These are phyloP conservation scores for Drosophila fulvimacula DNA, from an alignment of 2,888 invertebrate species.

Conservation along the genomic window DNA sequence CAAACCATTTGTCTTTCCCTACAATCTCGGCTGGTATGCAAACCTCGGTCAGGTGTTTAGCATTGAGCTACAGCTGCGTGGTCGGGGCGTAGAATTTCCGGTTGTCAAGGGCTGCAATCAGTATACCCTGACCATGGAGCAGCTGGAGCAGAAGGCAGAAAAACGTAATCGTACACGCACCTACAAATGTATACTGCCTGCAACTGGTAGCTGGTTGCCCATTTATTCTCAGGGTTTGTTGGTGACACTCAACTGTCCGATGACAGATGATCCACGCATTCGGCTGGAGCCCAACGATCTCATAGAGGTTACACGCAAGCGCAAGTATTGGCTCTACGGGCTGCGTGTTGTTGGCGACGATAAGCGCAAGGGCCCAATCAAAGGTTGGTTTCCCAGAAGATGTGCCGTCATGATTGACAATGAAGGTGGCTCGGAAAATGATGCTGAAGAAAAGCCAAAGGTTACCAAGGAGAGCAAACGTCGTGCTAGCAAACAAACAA, in stretches of 20 bases:
- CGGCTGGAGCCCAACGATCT: slow-evolving; percentile 89
- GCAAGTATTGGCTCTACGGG: slow-evolving; percentile 95
- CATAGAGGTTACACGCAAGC: slow-evolving; percentile 93
- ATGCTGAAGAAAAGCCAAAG: neutral
- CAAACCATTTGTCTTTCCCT: slow-evolving; percentile 91
- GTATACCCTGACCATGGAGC: slow-evolving; percentile 95
- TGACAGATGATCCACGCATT: slow-evolving; percentile 94
- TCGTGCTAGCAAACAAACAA: neutral
- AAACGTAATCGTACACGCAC: slow-evolving; percentile 91
- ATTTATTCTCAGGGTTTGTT: slow-evolving; percentile 87
- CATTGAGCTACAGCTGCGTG: slow-evolving; percentile 86
- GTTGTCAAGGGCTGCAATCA: slow-evolving; percentile 91
- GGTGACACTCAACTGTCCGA: slow-evolving; percentile 90
- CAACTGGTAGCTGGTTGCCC: slow-evolving; percentile 93
- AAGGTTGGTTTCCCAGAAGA: slow-evolving; percentile 96
- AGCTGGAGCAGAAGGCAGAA: slow-evolving; percentile 93
- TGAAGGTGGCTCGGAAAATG: accelerated
- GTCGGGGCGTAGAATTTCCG: slow-evolving; percentile 92
- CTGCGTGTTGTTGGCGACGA: slow-evolving; percentile 85
- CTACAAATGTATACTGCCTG: slow-evolving; percentile 88
- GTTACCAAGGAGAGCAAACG: neutral
- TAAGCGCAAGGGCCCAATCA: slow-evolving; percentile 77
- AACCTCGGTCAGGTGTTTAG: slow-evolving; percentile 89
- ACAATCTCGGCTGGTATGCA: slow-evolving; percentile 90
- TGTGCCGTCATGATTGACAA: slow-evolving; percentile 88